Percentiles rank a stretch among this genome's conserved stretches.
Conservation (phyloP, 2,797 vertebrate species). For the Uromys caudimaculatus region DNA sequence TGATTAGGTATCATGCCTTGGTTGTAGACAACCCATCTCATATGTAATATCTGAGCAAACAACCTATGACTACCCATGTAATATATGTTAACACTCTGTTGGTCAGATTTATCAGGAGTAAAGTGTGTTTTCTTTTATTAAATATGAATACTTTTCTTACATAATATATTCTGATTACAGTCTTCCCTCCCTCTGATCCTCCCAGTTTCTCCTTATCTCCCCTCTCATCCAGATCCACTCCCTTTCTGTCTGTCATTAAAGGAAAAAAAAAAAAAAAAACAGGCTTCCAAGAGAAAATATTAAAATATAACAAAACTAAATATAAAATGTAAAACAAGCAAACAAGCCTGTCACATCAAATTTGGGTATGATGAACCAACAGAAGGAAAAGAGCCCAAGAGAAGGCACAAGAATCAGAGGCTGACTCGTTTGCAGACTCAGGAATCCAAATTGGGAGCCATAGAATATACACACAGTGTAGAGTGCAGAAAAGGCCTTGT, state of each 20-base stretch:
- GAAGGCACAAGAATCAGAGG: neutral
- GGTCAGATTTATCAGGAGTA: neutral
- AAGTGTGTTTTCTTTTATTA: neutral
- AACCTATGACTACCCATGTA: neutral
- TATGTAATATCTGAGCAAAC: neutral
- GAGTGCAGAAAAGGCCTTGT: neutral
- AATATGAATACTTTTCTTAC: neutral
- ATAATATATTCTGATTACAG: neutral
- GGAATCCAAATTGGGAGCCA: neutral
- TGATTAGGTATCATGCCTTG: neutral
- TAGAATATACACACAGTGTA: neutral
- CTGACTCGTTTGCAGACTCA: neutral
- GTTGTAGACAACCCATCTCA: neutral
- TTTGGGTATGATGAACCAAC: neutral
- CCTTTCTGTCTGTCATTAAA: neutral
- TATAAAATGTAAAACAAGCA: neutral
- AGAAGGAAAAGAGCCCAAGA: neutral
- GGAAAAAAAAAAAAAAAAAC: too few species aligned
- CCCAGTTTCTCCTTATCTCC: neutral
- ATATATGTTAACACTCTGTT: neutral
- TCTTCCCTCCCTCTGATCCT: neutral
- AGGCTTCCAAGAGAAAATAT: neutral
- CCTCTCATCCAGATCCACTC: neutral
- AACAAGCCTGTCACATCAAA: neutral
- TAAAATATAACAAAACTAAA: neutral